Evolutionary conservation across 2,888 invertebrate species (phyloP).

Genomic region (Carabus problematicus): DNA sequence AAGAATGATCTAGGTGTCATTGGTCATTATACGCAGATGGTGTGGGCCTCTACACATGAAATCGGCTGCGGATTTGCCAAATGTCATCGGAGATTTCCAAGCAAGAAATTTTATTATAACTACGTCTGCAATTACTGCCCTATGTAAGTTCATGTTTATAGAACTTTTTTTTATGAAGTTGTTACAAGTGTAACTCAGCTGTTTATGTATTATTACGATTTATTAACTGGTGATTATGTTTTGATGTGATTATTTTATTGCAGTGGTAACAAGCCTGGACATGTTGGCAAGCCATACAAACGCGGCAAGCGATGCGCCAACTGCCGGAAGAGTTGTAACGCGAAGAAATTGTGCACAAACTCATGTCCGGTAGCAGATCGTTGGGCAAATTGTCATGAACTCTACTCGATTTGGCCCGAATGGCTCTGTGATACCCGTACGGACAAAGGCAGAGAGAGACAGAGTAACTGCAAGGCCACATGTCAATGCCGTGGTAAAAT

Average conservation of each 20-base stretch:
- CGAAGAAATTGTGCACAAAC: conserved; percentile 75
- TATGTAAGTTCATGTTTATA: conserved; percentile 66
- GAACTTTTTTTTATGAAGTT: not conserved
- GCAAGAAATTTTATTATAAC: conserved; percentile 69
- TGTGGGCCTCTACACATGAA: conserved; percentile 80
- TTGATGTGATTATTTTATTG: conserved; percentile 48
- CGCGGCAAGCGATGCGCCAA: conserved; percentile 69
- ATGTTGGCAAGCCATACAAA: conserved; percentile 72
- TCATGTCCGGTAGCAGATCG: conserved; percentile 71
- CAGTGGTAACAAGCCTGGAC: conserved; percentile 73
- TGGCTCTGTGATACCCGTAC: conserved; percentile 69
- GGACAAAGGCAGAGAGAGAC: conserved; percentile 63
- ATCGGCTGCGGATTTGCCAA: conserved; percentile 79
- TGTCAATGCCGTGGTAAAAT: conserved; percentile 72
- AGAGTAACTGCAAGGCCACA: conserved; percentile 73
- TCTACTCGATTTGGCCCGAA: conserved; percentile 64
- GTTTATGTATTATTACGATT: not conserved
- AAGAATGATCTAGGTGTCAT: conserved; percentile 67
- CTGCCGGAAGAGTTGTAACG: conserved; percentile 70
- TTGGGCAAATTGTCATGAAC: conserved; percentile 76
- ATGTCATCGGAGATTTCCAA: conserved; percentile 65
- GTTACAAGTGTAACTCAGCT: not conserved
- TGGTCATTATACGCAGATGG: conserved; percentile 85
- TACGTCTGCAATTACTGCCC: conserved; percentile 88
- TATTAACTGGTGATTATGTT: not conserved